Evolutionary conservation across 92 coral and sea anemone genomes (phyloP), one percentile per base, ranked within the genome.

Genomic region (Porites cylindrica): DNA sequence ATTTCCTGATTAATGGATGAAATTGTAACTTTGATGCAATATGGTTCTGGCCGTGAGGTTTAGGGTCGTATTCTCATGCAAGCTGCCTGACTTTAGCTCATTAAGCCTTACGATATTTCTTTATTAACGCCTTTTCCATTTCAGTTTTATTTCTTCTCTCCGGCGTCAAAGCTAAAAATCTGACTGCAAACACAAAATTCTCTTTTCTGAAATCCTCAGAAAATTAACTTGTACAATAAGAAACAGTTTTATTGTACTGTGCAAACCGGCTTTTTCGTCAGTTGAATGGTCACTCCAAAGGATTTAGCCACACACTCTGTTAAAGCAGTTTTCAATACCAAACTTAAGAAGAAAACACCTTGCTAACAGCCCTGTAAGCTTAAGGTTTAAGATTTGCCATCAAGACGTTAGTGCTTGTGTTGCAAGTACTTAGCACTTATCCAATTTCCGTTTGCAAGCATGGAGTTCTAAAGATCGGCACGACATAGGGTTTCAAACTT

Each of bases 1-100:
- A 75, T 75, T 75, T 75, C 78, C 78, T 75, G 78, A 75, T 75
- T 53, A 51, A 75, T 53, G 5, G 18, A 10, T 20, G 64, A 20
- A 52, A 75, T 75, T 63, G 20, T 75, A 19, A 51, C 18, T 52
- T 10, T 23, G 17, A 52, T 52, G 14, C 11, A 4, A 23, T n/a
- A n/a, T 52, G 26, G 26, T 74, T 20, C 32, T 51, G 63, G 43
- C 24, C 54, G 10, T 70, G 38, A 29, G 53, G 2, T 29, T 70
- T 29, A 70, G 8, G 19, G 21, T 26, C 78, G 47, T 43, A 19
- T 75, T 75, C 26, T 52, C 78, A 75, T 24, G 43, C 63, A 75
- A 52, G 53, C 16, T 47, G 54, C 21, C 7, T 51, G 47, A 20
- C 26, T 52, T 53, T 62, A 53, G 20, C 64, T 75, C 62, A 52